Conservation (phyloP, 2,888 invertebrate genomes). For the Drosophila neutralis region DNA sequence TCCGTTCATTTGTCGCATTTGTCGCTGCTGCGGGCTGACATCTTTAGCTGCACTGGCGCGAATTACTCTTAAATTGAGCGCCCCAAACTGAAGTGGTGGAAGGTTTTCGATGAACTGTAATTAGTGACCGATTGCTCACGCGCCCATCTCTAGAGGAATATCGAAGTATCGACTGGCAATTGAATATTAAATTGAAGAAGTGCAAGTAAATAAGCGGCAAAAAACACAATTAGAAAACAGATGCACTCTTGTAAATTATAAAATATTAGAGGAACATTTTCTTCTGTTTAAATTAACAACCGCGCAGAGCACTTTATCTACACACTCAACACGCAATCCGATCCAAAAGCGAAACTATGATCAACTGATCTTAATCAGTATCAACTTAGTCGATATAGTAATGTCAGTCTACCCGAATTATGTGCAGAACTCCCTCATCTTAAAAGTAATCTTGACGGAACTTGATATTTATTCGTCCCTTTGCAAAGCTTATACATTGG, state of each 20-base stretch:
- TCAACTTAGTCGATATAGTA: no score
- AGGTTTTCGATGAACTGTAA: no score
- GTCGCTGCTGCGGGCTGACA: background rate
- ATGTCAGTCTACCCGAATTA: no score
- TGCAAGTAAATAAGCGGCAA: background rate
- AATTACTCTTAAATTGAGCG: background rate
- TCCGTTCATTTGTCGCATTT: background rate
- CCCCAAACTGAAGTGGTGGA: no score
- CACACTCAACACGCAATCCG: background rate
- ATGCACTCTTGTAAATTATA: background rate
- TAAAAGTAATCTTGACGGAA: no score
- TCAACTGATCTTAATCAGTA: slow-evolving; percentile 7
- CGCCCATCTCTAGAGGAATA: slow-evolving; percentile 1
- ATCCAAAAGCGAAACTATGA: slow-evolving; percentile 10
- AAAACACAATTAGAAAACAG: background rate
- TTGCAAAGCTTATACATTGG: no score
- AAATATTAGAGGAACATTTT: background rate
- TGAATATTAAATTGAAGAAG: background rate
- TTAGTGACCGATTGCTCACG: background rate
- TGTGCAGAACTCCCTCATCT: no score
- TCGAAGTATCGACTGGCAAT: background rate
- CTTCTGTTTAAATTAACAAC: background rate
- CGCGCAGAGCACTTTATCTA: background rate
- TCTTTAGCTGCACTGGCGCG: background rate
- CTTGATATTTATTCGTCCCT: no score